These are phyloP conservation scores for Cathartes aura DNA, from an alignment of 2,113 vertebrate species.

Conservation along the genomic window DNA sequence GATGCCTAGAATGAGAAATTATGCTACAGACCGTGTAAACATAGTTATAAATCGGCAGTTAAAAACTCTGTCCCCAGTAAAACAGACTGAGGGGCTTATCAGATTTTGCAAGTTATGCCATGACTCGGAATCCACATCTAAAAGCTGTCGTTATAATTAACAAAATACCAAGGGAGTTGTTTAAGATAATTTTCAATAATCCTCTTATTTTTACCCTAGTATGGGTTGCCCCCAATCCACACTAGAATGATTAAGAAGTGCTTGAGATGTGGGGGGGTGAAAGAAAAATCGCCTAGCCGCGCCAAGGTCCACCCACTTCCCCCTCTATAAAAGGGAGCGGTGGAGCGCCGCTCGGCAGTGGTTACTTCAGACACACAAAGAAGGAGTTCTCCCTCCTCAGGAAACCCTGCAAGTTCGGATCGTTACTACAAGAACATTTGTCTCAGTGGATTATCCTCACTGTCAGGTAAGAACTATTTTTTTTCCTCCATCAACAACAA, in stretches of 20 bases:
- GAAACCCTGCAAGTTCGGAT: conserved; percentile 73
- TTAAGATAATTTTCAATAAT: not conserved
- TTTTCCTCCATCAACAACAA: not conserved
- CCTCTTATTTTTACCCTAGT: not conserved
- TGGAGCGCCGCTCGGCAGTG: conserved; percentile 74
- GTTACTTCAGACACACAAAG: conserved; percentile 83
- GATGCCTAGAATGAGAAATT: not conserved
- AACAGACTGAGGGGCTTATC: not conserved
- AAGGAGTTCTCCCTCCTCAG: conserved; percentile 60
- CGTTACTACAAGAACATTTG: conserved; percentile 50
- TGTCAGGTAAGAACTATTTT: conserved; percentile 74
- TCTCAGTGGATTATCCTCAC: conserved; percentile 62
- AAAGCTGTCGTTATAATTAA: not conserved
- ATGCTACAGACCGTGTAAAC: not conserved
- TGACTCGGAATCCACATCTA: not conserved
- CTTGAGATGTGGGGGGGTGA: conserved; percentile 28
- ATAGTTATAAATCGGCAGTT: not conserved
- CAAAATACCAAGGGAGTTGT: not conserved
- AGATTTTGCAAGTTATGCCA: conserved; percentile 5
- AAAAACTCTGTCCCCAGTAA: not conserved
- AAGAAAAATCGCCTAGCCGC: not conserved
- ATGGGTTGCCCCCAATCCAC: not conserved
- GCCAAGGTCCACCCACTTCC: conserved; percentile 75
- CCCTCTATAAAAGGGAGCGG: conserved; percentile 80
- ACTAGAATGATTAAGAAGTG: not conserved